Base-by-base conservation (phyloP, 2,888 invertebrate genomes). In the Argyra leucocephala region DNA sequence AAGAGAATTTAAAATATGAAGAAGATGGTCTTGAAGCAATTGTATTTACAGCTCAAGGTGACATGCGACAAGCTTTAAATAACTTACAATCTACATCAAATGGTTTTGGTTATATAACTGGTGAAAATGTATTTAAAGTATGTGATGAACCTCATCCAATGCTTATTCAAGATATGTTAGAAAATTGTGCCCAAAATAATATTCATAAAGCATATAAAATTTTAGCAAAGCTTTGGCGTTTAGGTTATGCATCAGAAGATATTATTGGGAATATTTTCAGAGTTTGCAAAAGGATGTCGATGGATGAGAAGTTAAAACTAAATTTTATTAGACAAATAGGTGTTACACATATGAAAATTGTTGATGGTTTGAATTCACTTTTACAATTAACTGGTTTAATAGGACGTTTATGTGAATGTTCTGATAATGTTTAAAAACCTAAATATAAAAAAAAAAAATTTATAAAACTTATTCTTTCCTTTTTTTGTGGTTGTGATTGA, bases 111-210 rank as follows among this genome's bases (percentile, higher is more conserved):
- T 87, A 89, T 73, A 90, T 99, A n/a, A 92, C 88, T 70, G 88
- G 91, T 63, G 90, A 91, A 71, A 93, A 96, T 82, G 99, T 99
- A 22, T 98, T 97, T 78, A 96, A 96, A 84, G 96, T 98, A 12
- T 99, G 99, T 78, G 99, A 99, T 79, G 98, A 99, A 80, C 99
- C 99, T 0, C 98, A 98, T 82, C 99, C 99, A 0, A 84, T 96
- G 76, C 81, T 96, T 2, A 88, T 99, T 63, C 90, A 91, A 78
- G 87, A 89, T 73, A 96, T 98, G 96, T 81, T 99, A 62, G 86
- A 89, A 69, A 84, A 87, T 71, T 98, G 98, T 79, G 81, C 85
- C 0, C 81, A 86, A 64, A 89, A 89, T 59, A 89, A 96, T 73
- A 87, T 96, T 67, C 88, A 90, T 67, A 89, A 89, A 71, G 93